A percentile compares a stretch with the other conserved stretches of the same genome.
phyloP scores from a whole-genome alignment of 2,888 invertebrate genomes.

The Bombylius discolor region DNA sequence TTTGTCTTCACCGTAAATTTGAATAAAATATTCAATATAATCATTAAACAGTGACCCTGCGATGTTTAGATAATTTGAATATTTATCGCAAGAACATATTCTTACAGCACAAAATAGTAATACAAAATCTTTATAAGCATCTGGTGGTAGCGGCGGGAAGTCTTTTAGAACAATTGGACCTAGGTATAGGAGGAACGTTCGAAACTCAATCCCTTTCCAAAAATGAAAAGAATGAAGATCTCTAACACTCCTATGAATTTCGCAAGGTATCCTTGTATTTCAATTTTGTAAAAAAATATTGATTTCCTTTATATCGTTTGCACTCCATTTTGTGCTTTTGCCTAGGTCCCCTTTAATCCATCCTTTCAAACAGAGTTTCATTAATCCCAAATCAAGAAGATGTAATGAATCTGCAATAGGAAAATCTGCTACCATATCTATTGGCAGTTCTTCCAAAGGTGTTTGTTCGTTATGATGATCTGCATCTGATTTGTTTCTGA shows the following conservation, averaged over 20 bases:
- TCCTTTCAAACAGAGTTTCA: neutral
- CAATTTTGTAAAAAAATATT: no score
- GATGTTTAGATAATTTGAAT: slow-evolving; percentile 7
- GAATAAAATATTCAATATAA: slow-evolving; percentile 13
- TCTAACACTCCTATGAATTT: no score
- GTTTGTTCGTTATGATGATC: neutral
- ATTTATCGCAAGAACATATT: neutral
- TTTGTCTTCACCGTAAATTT: slow-evolving; percentile 13
- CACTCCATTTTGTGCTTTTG: no score
- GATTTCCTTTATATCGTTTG: no score
- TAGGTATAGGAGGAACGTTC: neutral
- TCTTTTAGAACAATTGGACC: neutral
- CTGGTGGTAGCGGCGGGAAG: neutral
- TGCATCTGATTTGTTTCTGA: neutral
- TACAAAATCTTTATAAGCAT: neutral
- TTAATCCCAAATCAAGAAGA: neutral
- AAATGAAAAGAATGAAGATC: neutral
- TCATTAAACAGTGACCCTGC: slow-evolving; percentile 12
- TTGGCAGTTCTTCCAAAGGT: neutral
- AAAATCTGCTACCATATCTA: neutral
- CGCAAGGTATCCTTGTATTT: neutral
- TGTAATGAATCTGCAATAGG: neutral
- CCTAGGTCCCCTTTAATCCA: neutral
- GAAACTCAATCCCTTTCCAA: neutral
- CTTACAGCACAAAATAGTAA: neutral